These are phyloP conservation scores for Carduelis carduelis DNA, from an alignment of 2,797 vertebrate species.

Conservation along the genomic window DNA sequence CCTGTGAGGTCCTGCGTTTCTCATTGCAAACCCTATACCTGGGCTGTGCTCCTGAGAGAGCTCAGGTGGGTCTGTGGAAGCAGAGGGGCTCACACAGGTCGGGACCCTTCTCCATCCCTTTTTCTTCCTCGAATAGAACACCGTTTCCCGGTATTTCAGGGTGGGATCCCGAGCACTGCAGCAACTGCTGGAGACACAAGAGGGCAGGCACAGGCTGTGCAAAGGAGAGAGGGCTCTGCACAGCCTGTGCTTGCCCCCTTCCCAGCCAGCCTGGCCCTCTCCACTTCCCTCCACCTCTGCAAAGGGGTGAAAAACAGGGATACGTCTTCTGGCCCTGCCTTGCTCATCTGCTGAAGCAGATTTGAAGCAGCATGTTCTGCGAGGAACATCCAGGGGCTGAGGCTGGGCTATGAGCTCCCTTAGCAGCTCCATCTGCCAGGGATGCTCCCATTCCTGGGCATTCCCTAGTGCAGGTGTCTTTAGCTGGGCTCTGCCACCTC, in stretches of 20 bases:
- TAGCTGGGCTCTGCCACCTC: not conserved
- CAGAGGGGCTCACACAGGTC: not conserved
- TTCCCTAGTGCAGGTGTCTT: not conserved
- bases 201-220: conserved; percentile 43
- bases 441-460: not conserved
- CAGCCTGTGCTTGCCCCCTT: not conserved
- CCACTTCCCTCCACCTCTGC: not conserved
- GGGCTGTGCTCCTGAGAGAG: not conserved
- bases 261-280: not conserved
- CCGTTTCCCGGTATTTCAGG: rapidly evolving
- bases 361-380: not conserved
- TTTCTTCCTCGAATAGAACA: rapidly evolving
- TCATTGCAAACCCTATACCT: not conserved
- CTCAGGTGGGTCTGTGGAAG: not conserved
- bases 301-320: rapidly evolving
- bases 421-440: not conserved
- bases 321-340: not conserved
- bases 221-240: not conserved
- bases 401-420: not conserved
- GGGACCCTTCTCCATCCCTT: not conserved
- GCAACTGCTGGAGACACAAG: not conserved
- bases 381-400: not conserved
- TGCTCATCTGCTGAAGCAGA: not conserved
- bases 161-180: not conserved
- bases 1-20: not conserved